phyloP scores from a whole-genome alignment of 2,113 vertebrate species.

The Nerophis ophidion region DNA sequence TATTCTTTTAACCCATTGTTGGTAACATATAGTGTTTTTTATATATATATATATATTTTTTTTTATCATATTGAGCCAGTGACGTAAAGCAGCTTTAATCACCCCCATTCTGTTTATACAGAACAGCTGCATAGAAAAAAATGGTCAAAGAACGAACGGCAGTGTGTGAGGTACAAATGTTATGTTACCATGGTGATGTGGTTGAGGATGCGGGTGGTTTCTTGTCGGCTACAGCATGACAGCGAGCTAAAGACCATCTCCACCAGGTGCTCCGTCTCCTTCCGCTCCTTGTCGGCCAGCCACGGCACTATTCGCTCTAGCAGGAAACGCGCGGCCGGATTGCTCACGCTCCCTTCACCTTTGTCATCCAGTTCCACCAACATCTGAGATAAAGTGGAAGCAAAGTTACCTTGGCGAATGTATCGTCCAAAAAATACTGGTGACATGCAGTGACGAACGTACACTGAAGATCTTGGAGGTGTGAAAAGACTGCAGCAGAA shows the following conservation, averaged over 20 bases:
- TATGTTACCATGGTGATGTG: constrained; percentile 77
- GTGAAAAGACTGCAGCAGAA: constrained; percentile 80
- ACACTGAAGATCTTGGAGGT: constrained; percentile 77
- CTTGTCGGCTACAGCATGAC: constrained; percentile 75
- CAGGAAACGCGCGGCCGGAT: constrained; percentile 81
- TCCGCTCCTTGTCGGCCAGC: constrained; percentile 77
- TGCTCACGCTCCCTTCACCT: constrained; percentile 38
- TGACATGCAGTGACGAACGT: constrained; percentile 20
- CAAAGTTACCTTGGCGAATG: background rate
- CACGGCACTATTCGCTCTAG: constrained; percentile 78
- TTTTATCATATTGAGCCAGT: too few species aligned
- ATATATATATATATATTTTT: too few species aligned
- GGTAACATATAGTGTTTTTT: too few species aligned
- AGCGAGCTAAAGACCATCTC: constrained; percentile 91
- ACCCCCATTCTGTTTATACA: background rate
- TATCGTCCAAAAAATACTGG: too few species aligned
- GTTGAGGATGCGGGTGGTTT: constrained; percentile 81
- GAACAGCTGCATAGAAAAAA: background rate
- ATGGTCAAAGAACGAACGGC: background rate
- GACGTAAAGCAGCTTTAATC: too few species aligned
- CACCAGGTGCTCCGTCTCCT: constrained; percentile 78
- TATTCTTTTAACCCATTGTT: too few species aligned
- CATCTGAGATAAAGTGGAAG: constrained; percentile 42
- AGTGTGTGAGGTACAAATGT: background rate
- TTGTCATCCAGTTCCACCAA: constrained; percentile 68